Base-by-base conservation (phyloP, 2,113 vertebrate species). In the Engystomops pustulosus region DNA sequence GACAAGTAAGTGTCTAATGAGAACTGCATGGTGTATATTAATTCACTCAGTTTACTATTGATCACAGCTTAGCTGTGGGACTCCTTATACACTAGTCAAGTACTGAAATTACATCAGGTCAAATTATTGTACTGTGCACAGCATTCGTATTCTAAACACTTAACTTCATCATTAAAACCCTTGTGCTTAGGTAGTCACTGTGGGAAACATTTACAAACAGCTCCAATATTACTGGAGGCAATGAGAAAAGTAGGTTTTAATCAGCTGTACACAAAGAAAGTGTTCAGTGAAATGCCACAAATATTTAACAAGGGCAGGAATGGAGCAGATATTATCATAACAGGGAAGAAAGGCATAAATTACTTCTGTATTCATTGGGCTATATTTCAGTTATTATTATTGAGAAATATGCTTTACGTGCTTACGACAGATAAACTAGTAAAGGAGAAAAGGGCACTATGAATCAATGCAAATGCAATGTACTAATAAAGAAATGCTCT, bases 21-120 rank as follows among this genome's bases (percentile, higher is more conserved):
- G 79, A 80, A 53, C 65, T 81, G 65, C 65, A 53, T 81, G 65
- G 30, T 55, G 65, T 71, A 41, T 70, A 71, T 81, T 53, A 71
- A 70, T 70, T 71, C 47, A 53, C 79, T 71, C 20, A 32, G 23
- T 70, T 55, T 70, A 32, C 79, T 69, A 81, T 69, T 81, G 65
- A 71, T 81, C 44, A 49, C 49, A 53, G 45, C 32, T 55, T 38
- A 81, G 65, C 67, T 45, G 77, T 79, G 38, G 23, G 36, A 55
- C n/a, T 34, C 71, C 20, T 25, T 71, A 55, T 53, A 25, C 67
- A 70, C 45, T 55, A 38, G 47, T 81, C 65, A 70, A 70, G 79
- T 53, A 25, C 30, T 81, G 27, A 70, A 69, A 70, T 51, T 68
- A 51, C 79, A 81, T 38, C n/a, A 34, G 65, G 79, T 81, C 65